These are phyloP conservation scores for Proisotoma minuta DNA, from an alignment of 2,888 invertebrate genomes.

Conservation along the genomic window DNA sequence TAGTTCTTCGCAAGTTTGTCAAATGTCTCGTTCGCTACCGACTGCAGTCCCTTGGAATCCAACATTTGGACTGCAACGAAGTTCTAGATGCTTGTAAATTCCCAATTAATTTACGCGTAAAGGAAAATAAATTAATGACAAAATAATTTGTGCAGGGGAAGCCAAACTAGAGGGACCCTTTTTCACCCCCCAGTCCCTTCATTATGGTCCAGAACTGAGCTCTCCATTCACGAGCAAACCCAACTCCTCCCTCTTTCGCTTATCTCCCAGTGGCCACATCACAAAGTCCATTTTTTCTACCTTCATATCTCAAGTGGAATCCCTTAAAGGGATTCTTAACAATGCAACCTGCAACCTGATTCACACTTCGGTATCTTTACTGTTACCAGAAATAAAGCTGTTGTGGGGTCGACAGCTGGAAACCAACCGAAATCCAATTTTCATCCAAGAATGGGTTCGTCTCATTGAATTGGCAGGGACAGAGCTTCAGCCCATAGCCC, in stretches of 20 bases:
- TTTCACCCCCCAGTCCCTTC: background rate
- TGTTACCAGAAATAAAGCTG: slow-evolving; percentile 35
- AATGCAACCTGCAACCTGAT: slow-evolving; percentile 31
- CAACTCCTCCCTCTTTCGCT: slow-evolving; percentile 21
- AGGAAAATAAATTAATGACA: no score
- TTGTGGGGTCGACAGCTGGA: slow-evolving; percentile 21
- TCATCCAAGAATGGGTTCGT: slow-evolving; percentile 30
- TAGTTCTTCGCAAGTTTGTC: background rate
- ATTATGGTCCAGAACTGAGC: slow-evolving; percentile 2
- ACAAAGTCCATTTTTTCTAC: slow-evolving; percentile 2
- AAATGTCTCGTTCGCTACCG: background rate
- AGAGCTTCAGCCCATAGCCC: slow-evolving; percentile 10
- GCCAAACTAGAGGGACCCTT: background rate
- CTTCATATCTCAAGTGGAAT: slow-evolving; percentile 14
- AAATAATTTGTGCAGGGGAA: background rate
- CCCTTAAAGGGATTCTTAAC: slow-evolving; percentile 23
- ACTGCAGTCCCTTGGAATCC: slow-evolving; percentile 18
- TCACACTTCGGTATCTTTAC: slow-evolving; percentile 19
- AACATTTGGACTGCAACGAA: slow-evolving; percentile 28
- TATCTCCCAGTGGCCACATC: slow-evolving; percentile 20
- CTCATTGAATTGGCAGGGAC: slow-evolving; percentile 17
- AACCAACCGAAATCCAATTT: slow-evolving; percentile 8
- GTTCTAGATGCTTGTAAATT: slow-evolving; percentile 29
- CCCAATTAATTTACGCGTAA: no score
- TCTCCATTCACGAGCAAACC: slow-evolving; percentile 22